These are phyloP conservation scores for Halictus ligatus DNA, from an alignment of 2,888 invertebrate species.

Conservation along the genomic window DNA sequence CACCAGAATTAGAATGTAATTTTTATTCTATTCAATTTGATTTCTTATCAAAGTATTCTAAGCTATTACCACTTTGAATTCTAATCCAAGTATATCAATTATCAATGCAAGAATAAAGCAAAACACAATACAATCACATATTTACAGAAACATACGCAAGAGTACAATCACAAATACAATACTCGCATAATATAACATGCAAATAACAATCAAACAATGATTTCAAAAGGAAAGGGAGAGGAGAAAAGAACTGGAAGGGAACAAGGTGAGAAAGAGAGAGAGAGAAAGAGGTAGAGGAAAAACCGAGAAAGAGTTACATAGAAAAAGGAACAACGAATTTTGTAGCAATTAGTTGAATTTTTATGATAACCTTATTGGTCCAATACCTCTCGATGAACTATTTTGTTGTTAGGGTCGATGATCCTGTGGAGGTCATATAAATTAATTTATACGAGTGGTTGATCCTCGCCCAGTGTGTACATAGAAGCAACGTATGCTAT, in stretches of 20 bases:
- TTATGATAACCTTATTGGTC: constrained; percentile 42
- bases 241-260: constrained; percentile 9
- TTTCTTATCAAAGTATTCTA: not conserved
- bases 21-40: constrained; percentile 10
- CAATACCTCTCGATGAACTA: constrained; percentile 12
- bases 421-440: not conserved
- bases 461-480: not conserved
- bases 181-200: constrained; percentile 8
- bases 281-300: not conserved
- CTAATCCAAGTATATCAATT: constrained; percentile 9
- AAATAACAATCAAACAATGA: constrained; percentile 17
- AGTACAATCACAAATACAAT: constrained; percentile 21
- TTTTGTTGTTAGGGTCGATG: not conserved
- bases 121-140: not conserved
- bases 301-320: constrained; percentile 27
- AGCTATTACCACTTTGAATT: not conserved
- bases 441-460: constrained; percentile 12
- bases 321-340: constrained; percentile 64
- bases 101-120: not conserved
- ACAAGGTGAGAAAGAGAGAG: constrained; percentile 1
- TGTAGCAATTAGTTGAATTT: constrained; percentile 56
- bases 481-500: not conserved
- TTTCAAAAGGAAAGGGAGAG: constrained; percentile 29
- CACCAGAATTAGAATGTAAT: constrained; percentile 10
- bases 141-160: not conserved